Conservation (phyloP, 2,888 invertebrate species). For the Troides helena region DNA sequence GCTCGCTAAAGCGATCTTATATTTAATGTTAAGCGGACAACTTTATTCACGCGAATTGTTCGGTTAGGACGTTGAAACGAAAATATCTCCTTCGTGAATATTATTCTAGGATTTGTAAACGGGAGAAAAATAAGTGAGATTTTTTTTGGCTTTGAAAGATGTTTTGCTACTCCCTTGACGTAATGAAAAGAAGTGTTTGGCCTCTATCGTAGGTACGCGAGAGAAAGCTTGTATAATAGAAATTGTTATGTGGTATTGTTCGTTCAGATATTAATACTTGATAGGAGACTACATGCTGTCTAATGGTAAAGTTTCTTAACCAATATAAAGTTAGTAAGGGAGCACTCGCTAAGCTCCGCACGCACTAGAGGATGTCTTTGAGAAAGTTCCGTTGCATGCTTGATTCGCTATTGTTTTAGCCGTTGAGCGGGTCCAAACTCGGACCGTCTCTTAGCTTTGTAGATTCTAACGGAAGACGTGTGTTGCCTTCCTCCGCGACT, state of each 20-base stretch:
- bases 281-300: constrained; percentile 46
- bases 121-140: constrained; percentile 44
- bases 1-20: constrained; percentile 67
- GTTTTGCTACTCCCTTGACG: constrained; percentile 22
- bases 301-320: constrained; percentile 68
- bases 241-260: background rate
- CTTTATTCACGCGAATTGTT: constrained; percentile 59
- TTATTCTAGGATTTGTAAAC: constrained; percentile 55
- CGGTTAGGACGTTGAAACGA: constrained; percentile 49
- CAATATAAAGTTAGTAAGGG: constrained; percentile 74
- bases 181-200: constrained; percentile 20
- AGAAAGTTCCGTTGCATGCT: constrained; percentile 76
- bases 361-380: constrained; percentile 75
- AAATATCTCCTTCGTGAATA: constrained; percentile 46
- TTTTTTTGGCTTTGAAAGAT: constrained; percentile 38
- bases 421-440: constrained; percentile 63
- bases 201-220: constrained; percentile 25
- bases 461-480: constrained; percentile 58
- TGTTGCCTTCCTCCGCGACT: constrained; percentile 59
- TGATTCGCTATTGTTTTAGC: constrained; percentile 76
- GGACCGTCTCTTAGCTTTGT: constrained; percentile 52
- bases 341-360: constrained; percentile 68
- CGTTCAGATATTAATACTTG: constrained; percentile 35
- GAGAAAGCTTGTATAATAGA: constrained; percentile 16
- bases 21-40: constrained; percentile 67